Conservation (phyloP, 2,797 vertebrate species). For the Myotis planiceps region DNA sequence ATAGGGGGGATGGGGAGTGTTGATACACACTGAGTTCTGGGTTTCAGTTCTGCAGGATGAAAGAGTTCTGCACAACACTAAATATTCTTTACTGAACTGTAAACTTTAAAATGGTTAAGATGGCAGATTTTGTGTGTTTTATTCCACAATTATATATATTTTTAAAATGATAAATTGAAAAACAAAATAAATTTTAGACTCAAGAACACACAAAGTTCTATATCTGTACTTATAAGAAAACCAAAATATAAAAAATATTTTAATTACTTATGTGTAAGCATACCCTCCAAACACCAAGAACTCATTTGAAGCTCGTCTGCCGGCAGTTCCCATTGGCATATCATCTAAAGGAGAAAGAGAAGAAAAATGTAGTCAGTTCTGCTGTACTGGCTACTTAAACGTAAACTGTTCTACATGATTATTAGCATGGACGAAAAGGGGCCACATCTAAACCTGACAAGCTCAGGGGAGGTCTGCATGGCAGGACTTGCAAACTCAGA, state of each 20-base stretch:
- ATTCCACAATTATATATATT: neutral
- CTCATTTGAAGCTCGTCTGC: slow-evolving; percentile 93
- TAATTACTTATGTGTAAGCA: slow-evolving; percentile 81
- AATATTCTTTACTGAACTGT: neutral
- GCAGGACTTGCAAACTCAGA: neutral
- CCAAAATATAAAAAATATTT: slow-evolving; percentile 53
- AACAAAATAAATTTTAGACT: slow-evolving; percentile 45
- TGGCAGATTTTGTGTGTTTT: neutral
- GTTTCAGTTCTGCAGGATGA: neutral
- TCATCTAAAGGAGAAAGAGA: slow-evolving; percentile 89
- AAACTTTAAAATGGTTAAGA: neutral
- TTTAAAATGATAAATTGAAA: neutral
- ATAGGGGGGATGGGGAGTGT: neutral
- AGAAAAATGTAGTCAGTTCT: slow-evolving; percentile 18
- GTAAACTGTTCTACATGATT: neutral
- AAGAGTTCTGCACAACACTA: neutral
- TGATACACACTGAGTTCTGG: neutral
- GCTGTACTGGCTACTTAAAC: neutral
- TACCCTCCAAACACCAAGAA: slow-evolving; percentile 96
- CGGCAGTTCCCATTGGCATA: slow-evolving; percentile 89
- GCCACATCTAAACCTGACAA: neutral
- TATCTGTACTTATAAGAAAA: slow-evolving; percentile 52
- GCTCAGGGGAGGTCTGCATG: neutral
- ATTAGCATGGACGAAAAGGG: neutral
- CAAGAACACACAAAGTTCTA: slow-evolving; percentile 43